A percentile compares a stretch with the other conserved stretches of the same genome.
Conservation (phyloP, 1,140 invertebrate species). For the Pygmarrhopalites habei region DNA sequence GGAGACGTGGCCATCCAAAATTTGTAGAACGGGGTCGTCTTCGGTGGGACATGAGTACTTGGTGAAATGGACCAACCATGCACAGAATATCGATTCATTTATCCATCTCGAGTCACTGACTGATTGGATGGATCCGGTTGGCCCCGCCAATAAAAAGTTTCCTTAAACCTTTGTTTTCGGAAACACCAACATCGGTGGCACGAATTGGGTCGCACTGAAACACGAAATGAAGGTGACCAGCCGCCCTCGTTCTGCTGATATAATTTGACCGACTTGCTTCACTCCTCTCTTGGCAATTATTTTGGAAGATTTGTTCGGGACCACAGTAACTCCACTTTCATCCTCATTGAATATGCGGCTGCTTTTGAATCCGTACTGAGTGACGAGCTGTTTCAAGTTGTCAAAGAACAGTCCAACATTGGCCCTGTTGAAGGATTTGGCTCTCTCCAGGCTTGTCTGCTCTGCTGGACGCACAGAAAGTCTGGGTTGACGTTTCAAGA, state of each 20-base stretch:
- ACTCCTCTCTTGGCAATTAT: background rate
- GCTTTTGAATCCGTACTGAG: background rate
- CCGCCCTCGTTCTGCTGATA: background rate
- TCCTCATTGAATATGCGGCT: background rate
- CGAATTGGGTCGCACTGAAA: background rate
- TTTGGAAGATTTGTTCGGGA: background rate
- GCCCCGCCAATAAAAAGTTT: background rate
- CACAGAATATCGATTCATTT: constrained; percentile 31
- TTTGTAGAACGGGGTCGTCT: constrained; percentile 42
- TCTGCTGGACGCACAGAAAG: background rate
- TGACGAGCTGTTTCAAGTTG: background rate
- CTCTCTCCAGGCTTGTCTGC: too few species aligned
- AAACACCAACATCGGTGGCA: background rate
- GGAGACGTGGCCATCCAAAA: constrained; percentile 44
- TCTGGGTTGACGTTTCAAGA: background rate
- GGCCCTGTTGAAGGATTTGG: too few species aligned
- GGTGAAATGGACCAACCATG: constrained; percentile 39
- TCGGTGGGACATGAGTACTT: constrained; percentile 29
- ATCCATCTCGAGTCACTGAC: constrained; percentile 28
- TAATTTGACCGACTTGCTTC: background rate
- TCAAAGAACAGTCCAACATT: background rate
- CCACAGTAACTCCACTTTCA: too few species aligned
- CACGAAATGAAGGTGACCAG: background rate
- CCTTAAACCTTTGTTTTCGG: background rate
- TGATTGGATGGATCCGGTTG: background rate